Percentiles rank a stretch among this genome's conserved stretches.
phyloP scores from a whole-genome alignment of 1,140 invertebrate genomes.

The Zaprionus vittiger region DNA sequence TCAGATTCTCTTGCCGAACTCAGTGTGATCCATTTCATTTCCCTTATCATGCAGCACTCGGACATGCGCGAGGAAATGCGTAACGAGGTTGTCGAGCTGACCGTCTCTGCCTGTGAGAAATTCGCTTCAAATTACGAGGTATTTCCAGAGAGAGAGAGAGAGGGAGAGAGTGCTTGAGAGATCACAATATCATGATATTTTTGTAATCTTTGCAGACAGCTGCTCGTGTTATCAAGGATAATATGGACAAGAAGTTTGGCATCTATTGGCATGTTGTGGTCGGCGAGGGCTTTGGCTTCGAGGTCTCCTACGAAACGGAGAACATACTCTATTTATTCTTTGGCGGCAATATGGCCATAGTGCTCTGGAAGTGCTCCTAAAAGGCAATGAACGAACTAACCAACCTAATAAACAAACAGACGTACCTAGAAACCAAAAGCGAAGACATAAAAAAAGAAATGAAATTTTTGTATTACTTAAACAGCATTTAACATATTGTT shows the following conservation, averaged over 20 bases:
- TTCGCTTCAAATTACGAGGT: conserved; percentile 93
- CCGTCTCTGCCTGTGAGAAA: conserved; percentile 96
- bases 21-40: background rate
- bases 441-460: conserved; percentile 27
- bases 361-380: conserved; percentile 95
- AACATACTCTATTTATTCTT: conserved; percentile 96
- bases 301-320: conserved; percentile 95
- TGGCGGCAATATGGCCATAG: conserved; percentile 94
- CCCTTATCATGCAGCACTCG: conserved; percentile 85
- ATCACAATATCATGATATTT: background rate
- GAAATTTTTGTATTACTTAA: conserved; percentile 55
- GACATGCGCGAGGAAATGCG: conserved; percentile 97
- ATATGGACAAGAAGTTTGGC: conserved; percentile 97
- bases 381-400: conserved; percentile 41
- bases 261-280: conserved; percentile 96
- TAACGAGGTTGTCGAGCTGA: conserved; percentile 94
- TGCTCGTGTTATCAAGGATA: conserved; percentile 93
- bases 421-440: conserved; percentile 53
- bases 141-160: conserved; percentile 32
- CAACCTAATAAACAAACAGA: conserved; percentile 41
- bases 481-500: conserved; percentile 48
- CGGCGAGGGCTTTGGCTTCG: conserved; percentile 97
- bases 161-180: background rate
- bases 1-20: background rate
- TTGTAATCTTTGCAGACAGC: background rate